Evolutionary conservation across 2,113 vertebrate species (phyloP), one percentile per base, ranked within the genome.

Genomic region (Marmota flaviventris): DNA sequence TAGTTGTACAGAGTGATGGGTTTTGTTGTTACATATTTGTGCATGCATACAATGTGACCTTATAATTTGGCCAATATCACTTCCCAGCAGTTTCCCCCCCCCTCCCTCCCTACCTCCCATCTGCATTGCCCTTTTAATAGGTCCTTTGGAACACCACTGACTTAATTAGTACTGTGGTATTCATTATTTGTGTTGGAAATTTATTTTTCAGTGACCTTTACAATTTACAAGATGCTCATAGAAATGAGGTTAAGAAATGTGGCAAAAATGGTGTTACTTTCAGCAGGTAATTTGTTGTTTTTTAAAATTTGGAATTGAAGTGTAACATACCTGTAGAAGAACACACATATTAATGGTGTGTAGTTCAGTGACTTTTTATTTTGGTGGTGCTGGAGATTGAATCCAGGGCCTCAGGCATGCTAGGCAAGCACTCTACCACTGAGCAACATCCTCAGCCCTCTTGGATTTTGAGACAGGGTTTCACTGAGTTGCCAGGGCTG

Each of bases 231-330:
- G 39, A 17, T 10, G 32, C 22, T 77, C 34, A 3, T 4, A 51
- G 73, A 93, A 91, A 75, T 58, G 34, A 93, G 29, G 32, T 65
- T 56, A 90, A 96, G 85, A 94, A 82, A 45, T 18, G n/a, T 73
- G 39, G 53, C 58, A 85, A 65, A 85, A 10, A 53, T 85, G 25
- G 24, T 82, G 16, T 91, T 92, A 32, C 29, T 63, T 85, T 79
- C 56, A 75, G 69, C 11, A 89, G 14, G 37, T 34, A 82, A 3
- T 56, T 83, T 17, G 12, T 73, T 85, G 56, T 94, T 65, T 61
- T 82, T 34, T 63, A 51, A 85, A 11, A 48, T 72, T 37, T 65
- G 61, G 56, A 85, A 83, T 73, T 42, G 48, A 25, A 18, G 20
- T 58, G 20, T 48, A 56, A 48, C n/a, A 12, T 37, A 11, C 34